Conservation (phyloP, 2,888 invertebrate genomes). For the Amiota mariae region DNA sequence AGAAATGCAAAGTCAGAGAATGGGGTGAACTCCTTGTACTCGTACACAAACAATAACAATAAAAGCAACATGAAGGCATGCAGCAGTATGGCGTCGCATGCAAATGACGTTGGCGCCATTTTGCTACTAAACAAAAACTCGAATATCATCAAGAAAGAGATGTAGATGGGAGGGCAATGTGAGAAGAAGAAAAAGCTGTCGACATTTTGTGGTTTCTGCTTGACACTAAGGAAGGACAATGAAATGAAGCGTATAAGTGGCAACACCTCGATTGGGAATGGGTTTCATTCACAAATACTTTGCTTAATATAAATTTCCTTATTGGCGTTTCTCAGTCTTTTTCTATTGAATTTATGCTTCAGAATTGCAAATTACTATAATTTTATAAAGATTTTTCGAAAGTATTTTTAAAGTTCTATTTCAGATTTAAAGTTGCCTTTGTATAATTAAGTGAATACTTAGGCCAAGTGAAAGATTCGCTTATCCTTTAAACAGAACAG, state of each 20-base stretch:
- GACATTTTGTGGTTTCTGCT: slow-evolving; percentile 12
- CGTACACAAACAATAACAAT: background rate
- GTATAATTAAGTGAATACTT: slow-evolving; percentile 14
- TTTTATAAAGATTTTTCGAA: slow-evolving; percentile 9
- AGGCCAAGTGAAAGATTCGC: no score
- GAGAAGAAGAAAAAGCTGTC: background rate
- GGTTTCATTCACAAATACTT: background rate
- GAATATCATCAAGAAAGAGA: no score
- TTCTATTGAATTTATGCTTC: slow-evolving; percentile 66
- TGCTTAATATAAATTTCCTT: background rate
- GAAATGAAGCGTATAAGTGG: slow-evolving; percentile 65
- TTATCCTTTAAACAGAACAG: no score
- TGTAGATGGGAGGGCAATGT: background rate
- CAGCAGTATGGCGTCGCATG: slow-evolving; percentile 38
- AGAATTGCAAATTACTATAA: slow-evolving; percentile 60
- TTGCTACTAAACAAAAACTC: slow-evolving; percentile 46
- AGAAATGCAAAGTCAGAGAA: background rate
- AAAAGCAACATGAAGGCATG: background rate
- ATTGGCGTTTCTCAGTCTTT: slow-evolving; percentile 32
- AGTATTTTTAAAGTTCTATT: background rate
- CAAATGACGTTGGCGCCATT: slow-evolving; percentile 65
- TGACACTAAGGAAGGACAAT: slow-evolving; percentile 12
- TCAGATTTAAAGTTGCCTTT: no score
- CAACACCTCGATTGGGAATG: slow-evolving; percentile 44
- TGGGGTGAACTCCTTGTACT: background rate